phyloP scores from a whole-genome alignment of 2,797 vertebrate genomes.

The Smutsia temminckii region DNA sequence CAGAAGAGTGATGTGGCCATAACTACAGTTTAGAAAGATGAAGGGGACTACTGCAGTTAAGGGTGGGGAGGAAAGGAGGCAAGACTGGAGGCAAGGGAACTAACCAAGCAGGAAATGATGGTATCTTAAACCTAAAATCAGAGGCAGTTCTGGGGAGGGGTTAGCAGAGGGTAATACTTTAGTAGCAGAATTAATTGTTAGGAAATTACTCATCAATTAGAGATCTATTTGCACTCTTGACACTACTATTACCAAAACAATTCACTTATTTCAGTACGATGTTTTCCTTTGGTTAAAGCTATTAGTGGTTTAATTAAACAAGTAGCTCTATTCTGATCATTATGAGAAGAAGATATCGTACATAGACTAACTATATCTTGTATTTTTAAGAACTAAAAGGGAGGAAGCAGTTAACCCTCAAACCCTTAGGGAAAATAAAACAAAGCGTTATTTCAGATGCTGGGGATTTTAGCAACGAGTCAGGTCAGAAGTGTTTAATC shows the following conservation, averaged over 20 bases:
- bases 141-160: not conserved
- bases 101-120: not conserved
- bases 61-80: rapidly evolving
- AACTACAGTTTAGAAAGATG: not conserved
- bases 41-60: not conserved
- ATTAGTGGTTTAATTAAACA: conserved; percentile 62
- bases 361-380: not conserved
- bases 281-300: not conserved
- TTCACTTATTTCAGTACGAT: conserved; percentile 25
- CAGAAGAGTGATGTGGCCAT: not conserved
- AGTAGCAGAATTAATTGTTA: not conserved
- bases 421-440: not conserved
- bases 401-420: not conserved
- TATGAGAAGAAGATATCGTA: not conserved
- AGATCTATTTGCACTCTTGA: not conserved
- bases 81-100: not conserved
- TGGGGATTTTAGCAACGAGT: not conserved
- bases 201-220: not conserved
- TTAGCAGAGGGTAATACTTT: not conserved
- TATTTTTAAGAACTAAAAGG: conserved; percentile 35
- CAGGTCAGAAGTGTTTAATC: not conserved
- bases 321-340: not conserved
- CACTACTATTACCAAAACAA: conserved; percentile 25
- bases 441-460: not conserved
- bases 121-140: not conserved